These are phyloP conservation scores for Penaeus chinensis DNA, from an alignment of 1,140 invertebrate species.

Conservation along the genomic window DNA sequence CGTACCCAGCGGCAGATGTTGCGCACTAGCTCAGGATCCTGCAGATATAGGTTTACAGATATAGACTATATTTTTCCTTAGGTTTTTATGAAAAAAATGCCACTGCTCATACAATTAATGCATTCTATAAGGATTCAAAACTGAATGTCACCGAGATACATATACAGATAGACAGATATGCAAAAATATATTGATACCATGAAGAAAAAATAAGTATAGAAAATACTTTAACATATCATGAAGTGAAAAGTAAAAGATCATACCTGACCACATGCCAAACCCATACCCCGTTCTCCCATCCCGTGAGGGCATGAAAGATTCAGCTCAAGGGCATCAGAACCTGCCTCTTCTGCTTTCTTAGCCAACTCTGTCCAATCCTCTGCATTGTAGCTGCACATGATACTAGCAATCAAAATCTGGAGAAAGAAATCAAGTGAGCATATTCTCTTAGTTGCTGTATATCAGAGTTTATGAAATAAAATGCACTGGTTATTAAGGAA, in stretches of 20 bases:
- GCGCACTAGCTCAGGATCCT: slow-evolving; percentile 87
- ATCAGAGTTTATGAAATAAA: slow-evolving; percentile 73
- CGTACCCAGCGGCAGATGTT: slow-evolving; percentile 93
- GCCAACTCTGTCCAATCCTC: slow-evolving; percentile 90
- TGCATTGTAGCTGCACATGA: slow-evolving; percentile 93
- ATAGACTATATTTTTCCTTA: slow-evolving; percentile 28
- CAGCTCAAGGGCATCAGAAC: slow-evolving; percentile 93
- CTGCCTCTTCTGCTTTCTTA: slow-evolving; percentile 82
- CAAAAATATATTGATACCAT: neutral
- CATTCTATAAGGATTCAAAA: no score
- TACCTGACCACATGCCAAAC: slow-evolving; percentile 95
- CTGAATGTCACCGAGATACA: no score
- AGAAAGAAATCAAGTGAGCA: slow-evolving; percentile 39
- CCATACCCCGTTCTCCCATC: slow-evolving; percentile 98
- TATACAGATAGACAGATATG: slow-evolving; percentile 1
- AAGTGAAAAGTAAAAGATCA: slow-evolving; percentile 54
- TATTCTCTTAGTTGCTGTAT: no score
- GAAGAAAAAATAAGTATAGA: neutral
- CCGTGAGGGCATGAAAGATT: slow-evolving; percentile 99
- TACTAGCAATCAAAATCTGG: slow-evolving; percentile 93
- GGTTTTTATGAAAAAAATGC: no score
- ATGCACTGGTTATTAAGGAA: neutral
- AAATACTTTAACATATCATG: neutral
- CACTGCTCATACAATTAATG: no score
- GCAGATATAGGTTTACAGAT: neutral